phyloP scores from a whole-genome alignment of 2,113 vertebrate genomes.

The Mormyrus iriodes region DNA sequence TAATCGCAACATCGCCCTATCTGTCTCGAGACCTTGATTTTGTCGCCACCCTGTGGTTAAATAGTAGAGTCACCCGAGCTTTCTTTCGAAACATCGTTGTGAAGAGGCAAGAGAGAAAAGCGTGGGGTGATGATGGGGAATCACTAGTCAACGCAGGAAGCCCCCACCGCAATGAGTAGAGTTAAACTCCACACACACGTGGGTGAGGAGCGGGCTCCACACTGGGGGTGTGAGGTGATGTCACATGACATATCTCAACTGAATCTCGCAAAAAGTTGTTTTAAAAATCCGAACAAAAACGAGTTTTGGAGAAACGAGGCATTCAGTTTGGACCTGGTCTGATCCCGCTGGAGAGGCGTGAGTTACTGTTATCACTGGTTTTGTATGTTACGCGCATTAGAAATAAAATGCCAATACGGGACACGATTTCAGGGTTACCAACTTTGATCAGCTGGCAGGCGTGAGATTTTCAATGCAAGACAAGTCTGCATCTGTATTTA shows the following conservation, averaged over 20 bases:
- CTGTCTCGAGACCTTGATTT: not conserved
- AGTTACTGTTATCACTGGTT: not conserved
- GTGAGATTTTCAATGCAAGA: too few species aligned
- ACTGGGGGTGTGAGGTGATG: not conserved
- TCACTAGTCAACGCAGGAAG: not conserved
- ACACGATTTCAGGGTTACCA: too few species aligned
- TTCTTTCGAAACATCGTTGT: not conserved
- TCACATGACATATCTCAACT: not conserved
- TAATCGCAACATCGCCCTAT: not conserved
- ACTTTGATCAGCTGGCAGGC: too few species aligned
- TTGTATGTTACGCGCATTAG: not conserved
- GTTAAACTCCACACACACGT: not conserved
- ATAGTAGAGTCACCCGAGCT: not conserved
- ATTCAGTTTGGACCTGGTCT: not conserved
- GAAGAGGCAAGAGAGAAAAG: not conserved
- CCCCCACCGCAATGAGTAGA: not conserved
- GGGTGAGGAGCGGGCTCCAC: not conserved
- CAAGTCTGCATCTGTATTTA: too few species aligned
- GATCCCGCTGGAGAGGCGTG: not conserved
- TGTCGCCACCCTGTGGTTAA: conserved; percentile 14
- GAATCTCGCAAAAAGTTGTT: not conserved
- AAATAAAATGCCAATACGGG: not conserved
- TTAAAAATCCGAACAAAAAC: not conserved
- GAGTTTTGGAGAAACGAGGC: not conserved
- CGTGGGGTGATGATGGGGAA: not conserved